Conservation (phyloP, 2,888 invertebrate genomes). For the Alloscopus bannaensis region DNA sequence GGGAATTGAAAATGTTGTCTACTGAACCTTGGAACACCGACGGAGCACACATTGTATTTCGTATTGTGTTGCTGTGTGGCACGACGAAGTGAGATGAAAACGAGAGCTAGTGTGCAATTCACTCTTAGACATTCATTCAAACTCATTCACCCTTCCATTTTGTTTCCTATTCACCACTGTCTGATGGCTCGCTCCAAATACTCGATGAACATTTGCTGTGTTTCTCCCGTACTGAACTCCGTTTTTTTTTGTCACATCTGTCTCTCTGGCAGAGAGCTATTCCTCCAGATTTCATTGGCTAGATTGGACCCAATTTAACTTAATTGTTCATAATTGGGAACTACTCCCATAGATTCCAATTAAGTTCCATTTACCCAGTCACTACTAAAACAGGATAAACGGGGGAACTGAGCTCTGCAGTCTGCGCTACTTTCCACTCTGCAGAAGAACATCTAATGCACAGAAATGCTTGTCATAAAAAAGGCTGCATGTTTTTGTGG, state of each 20-base stretch:
- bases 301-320: constrained; percentile 73
- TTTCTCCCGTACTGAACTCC: constrained; percentile 34
- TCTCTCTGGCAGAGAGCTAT: constrained; percentile 30
- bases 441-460: too few relatives aligned
- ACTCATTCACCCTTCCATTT: constrained; percentile 61
- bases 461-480: too few relatives aligned
- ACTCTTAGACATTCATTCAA: constrained; percentile 53
- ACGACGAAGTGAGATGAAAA: constrained; percentile 52
- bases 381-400: constrained; percentile 69
- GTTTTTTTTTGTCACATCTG: constrained; percentile 42
- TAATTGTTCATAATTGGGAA: constrained; percentile 73
- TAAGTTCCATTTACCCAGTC: constrained; percentile 71
- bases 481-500: too few relatives aligned
- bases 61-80: too few relatives aligned
- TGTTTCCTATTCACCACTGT: constrained; percentile 54
- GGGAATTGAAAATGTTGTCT: too few relatives aligned
- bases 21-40: too few relatives aligned
- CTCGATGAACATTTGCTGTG: too few relatives aligned
- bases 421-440: constrained; percentile 6
- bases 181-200: too few relatives aligned
- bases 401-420: constrained; percentile 19
- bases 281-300: constrained; percentile 70
- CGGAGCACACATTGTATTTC: too few relatives aligned
- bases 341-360: constrained; percentile 73
- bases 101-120: constrained; percentile 44